Evolutionary conservation across 2,888 invertebrate genomes (phyloP), one percentile per base, ranked within the genome.

Genomic region (Crematogaster levior): DNA sequence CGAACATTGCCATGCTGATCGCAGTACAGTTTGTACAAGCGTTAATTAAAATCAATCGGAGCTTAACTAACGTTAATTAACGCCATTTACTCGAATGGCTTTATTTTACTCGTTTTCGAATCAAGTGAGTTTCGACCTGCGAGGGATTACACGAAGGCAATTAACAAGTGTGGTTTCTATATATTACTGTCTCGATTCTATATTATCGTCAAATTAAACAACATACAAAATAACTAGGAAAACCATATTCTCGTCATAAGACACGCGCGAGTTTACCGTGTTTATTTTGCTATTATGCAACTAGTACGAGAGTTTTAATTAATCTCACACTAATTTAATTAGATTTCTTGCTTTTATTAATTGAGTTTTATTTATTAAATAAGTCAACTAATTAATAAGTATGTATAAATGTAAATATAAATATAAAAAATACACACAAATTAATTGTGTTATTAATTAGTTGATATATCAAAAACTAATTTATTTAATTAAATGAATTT

Each of bases 31-130:
- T 43, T 43, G 43, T 18, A 63, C 24, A 1, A 27, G 43, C 43
- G 43, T 65, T 65, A 65, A 65, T 65, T 65, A 18, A 43, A 65
- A 27, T 24, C 63, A 43, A 40, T 65, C 43, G 15, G 4, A n/a
- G 18, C 63, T 63, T 43, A 43, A 27, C 27, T 43, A 43, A 27
- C 43, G 6, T 60, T 60, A 60, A 60, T 18, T 21, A 60, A 34
- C 21, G 21, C 21, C 48, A 18, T 7, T 18, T 24, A 24, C 0
- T 18, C 43, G 24, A 43, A 18, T 27, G 43, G 63, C 24, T 65
- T 43, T 65, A 27, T 43, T 43, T 65, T 1, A 1, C 24, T 3
- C 15, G 18, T 10, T 24, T 43, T 18, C 18, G 1, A 9, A 15
- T 27, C 18, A 18, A 46, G 0, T 30, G 46, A 3, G 6, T 66